Base-by-base conservation (phyloP, 2,888 invertebrate species). In the Corbicula japonica region DNA sequence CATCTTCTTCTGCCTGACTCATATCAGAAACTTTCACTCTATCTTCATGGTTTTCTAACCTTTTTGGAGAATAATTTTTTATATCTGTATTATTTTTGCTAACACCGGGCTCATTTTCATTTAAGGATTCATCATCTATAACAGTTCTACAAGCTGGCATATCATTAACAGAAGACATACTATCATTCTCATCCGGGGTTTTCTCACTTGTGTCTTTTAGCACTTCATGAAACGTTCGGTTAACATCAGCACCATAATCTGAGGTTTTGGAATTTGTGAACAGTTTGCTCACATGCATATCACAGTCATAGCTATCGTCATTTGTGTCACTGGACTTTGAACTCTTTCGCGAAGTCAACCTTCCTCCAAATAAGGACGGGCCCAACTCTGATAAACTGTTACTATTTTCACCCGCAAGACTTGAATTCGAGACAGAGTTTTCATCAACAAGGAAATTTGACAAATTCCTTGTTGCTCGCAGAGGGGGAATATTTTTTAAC, bases 221-320 rank as follows among this genome's bases (percentile, higher is more conserved):
- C 15, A 41, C 54, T 66, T 50, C 35, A 54, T 66, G 66, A 41
- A 66, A 58, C 26, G 26, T 60, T 28, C 32, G 23, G 61, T 41
- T 60, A 3, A 58, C 15, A 4, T 72, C 65, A 44, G 65, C 68
- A 38, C 63, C 70, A 5, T 62, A 2, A 18, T 62, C 62, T 18
- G 41, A 54, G 23, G 71, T 44, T 52, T 65, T 76, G 28, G 71
- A 71, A 66, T 68, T 76, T 23, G 69, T 12, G 54, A 80, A 80
- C 30, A 80, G 54, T 41, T 73, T 76, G 48, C 41, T 56, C 44
- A 63, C 62, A 28, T 70, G 65, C 12, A 77, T 81, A 83, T 83
- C 83, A 83, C 83, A 83, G 80, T 69, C 72, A 56, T 72, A 74
- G 63, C 77, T 80, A 46, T 82, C 76, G 38, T 82, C 82, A 15